A percentile compares a stretch with the other conserved stretches of the same genome.
These are phyloP conservation scores for Carassius carassius DNA, from an alignment of 2,113 vertebrate genomes.

Conservation along the genomic window DNA sequence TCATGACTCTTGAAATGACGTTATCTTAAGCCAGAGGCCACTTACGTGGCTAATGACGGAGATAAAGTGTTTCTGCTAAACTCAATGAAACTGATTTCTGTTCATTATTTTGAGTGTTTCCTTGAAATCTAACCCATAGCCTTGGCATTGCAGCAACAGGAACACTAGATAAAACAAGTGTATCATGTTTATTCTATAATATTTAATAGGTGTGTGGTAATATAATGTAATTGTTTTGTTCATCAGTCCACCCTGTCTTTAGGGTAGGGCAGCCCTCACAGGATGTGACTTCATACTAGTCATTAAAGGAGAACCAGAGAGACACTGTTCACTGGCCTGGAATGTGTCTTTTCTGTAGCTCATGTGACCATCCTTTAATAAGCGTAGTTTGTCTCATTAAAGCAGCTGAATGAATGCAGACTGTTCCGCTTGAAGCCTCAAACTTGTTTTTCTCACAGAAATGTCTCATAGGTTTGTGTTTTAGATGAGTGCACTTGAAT, in stretches of 20 bases:
- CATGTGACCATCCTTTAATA: background rate
- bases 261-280: background rate
- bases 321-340: slow-evolving; percentile 2
- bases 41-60: background rate
- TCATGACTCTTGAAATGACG: background rate
- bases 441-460: background rate
- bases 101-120: background rate
- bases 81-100: background rate
- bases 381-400: background rate
- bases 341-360: background rate
- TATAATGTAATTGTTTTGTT: too few species aligned
- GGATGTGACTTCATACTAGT: background rate
- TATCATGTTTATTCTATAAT: background rate
- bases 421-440: background rate
- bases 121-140: background rate
- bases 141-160: background rate
- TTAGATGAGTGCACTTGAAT: background rate
- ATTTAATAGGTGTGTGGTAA: background rate
- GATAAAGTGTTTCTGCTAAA: background rate
- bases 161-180: background rate
- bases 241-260: background rate
- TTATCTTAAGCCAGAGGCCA: background rate
- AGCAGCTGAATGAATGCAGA: background rate
- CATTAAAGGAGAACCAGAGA: background rate
- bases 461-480: background rate